Evolutionary conservation across 2,888 invertebrate genomes (phyloP), one percentile per base, ranked within the genome.

Genomic region (Drosophila monieri): DNA sequence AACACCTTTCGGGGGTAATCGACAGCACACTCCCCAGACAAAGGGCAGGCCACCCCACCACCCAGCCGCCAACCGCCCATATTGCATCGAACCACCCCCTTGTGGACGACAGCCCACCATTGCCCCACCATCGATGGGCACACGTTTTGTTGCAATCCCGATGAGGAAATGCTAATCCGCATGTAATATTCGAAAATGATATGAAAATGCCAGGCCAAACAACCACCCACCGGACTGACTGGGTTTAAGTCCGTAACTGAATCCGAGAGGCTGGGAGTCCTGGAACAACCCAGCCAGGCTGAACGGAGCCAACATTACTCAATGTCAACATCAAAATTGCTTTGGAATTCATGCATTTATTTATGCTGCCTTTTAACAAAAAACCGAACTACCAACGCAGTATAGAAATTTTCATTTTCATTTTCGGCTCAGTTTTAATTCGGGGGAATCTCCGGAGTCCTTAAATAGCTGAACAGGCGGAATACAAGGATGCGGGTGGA

Each of bases 101-200:
- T 65, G 14, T 2, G n/a, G 1, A 43, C 35, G 23, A 23, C 66
- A 52, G 44, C 47, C 51, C 51, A 61, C 53, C 46, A 44, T 6
- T 10, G 25, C 41, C 55, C 56, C 23, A 18, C 66, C 73, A 71
- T 52, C 25, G 73, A 83, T 80, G 77, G 87, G 69, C 73, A 62
- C 87, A 85, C 88, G 86, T 85, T 83, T 73, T 71, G 77, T 72
- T 83, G 83, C 86, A 75, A 85, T 75, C 74, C 83, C 84, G 70
- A 83, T 74, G 80, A 74, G 76, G 68, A 88, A 88, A 88, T 88
- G 85, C 89, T 88, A 88, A 88, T 88, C 88, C 89, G 85, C 89
- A 84, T 85, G 88, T 89, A 89, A 89, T 89, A 88, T 88, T 81
- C 85, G 85, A 85, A 88, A 89, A 87, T 86, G 79, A 78, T 77